A percentile compares a stretch with the other conserved stretches of the same genome.
Evolutionary conservation across 1,140 invertebrate species (phyloP).

Genomic region (Muscidifurax raptorellus): DNA sequence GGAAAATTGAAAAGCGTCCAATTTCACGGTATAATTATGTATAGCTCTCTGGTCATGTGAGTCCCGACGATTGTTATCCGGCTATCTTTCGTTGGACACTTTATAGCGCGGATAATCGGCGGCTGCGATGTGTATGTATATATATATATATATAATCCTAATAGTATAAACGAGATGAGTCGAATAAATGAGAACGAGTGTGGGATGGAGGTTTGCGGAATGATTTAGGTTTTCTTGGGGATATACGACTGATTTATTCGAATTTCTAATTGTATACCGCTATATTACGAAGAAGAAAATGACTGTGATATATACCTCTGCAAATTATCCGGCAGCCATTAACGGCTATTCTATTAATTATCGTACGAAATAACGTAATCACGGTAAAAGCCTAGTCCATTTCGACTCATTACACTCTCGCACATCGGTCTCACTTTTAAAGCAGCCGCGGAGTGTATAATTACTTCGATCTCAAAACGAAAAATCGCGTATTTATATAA

Average conservation of each 20-base stretch:
- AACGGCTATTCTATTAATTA: neutral
- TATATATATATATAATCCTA: no score
- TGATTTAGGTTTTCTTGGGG: no score
- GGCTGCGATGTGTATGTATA: no score
- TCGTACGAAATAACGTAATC: neutral
- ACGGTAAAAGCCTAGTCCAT: neutral
- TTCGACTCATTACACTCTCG: neutral
- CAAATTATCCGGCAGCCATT: neutral
- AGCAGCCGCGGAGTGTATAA: neutral
- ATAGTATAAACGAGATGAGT: neutral
- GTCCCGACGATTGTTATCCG: neutral
- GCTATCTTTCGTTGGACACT: neutral
- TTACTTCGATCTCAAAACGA: neutral
- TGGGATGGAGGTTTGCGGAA: no score
- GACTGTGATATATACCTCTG: no score
- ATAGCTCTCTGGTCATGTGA: neutral
- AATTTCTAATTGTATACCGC: no score
- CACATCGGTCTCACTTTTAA: neutral
- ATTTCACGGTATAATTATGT: constrained; percentile 2
- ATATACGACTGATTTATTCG: no score
- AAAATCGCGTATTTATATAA: neutral
- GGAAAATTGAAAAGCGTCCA: neutral
- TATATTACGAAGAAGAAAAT: neutral
- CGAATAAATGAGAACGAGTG: neutral
- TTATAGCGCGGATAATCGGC: neutral